Conservation (phyloP, 2,888 invertebrate species). For the Cylloceria caligata region DNA sequence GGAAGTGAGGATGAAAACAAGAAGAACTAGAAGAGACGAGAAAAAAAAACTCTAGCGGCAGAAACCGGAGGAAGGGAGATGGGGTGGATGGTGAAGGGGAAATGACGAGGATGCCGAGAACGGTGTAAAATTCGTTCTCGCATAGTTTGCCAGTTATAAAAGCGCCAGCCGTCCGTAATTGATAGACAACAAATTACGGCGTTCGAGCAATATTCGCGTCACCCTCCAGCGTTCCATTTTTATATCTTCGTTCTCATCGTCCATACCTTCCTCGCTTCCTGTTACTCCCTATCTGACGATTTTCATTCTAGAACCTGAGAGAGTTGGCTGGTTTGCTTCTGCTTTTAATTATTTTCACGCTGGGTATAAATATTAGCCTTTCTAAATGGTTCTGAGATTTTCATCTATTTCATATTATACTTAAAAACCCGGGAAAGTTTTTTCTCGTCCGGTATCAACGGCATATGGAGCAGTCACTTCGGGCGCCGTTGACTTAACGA, state of each 20-base stretch:
- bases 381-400: slow-evolving; percentile 38
- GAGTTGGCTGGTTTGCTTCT: slow-evolving; percentile 1
- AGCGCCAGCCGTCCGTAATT: slow-evolving; percentile 54
- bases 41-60: slow-evolving; percentile 32
- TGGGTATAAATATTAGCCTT: slow-evolving; percentile 36
- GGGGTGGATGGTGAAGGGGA: slow-evolving; percentile 13
- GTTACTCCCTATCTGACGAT: neutral
- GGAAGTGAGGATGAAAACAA: slow-evolving; percentile 24
- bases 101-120: slow-evolving; percentile 43
- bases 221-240: slow-evolving; percentile 1
- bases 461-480: neutral
- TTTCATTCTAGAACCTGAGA: slow-evolving; percentile 4
- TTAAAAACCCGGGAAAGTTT: neutral
- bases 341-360: slow-evolving; percentile 42
- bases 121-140: slow-evolving; percentile 54
- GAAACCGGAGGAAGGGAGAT: neutral
- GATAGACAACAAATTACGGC: slow-evolving; percentile 65
- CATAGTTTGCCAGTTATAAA: slow-evolving; percentile 52
- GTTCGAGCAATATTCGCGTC: slow-evolving; percentile 46
- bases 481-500: slow-evolving; percentile 13
- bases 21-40: neutral
- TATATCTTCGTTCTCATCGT: neutral
- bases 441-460: neutral
- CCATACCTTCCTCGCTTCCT: neutral
- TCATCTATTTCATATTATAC: slow-evolving; percentile 33